Evolutionary conservation across 2,797 vertebrate genomes (phyloP), one percentile per base, ranked within the genome.

Genomic region (Sparidentex hasta): DNA sequence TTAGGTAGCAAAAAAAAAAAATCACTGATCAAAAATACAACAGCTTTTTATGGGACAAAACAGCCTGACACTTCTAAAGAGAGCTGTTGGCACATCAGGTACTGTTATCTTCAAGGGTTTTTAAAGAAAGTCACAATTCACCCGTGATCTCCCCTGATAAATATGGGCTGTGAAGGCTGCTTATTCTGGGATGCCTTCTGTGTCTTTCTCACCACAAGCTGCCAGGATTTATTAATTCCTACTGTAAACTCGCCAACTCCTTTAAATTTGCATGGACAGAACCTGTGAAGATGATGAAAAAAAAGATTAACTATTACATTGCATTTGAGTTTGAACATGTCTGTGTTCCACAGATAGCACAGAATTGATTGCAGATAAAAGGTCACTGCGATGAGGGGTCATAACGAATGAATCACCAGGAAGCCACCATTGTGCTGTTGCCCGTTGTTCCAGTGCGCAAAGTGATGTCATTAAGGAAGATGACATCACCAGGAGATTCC

Each of bases 361-460:
- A 44, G 12, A 43, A 43, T 3, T 43, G 41, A 43, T 13, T 33
- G 8, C 7, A 8, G 38, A 52, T 33, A 65, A 66, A 29, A 50
- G 73, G 61, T 47, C 57, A 23, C 54, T 43, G 43, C 0, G 73
- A 51, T 55, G 29, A 79, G 43, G 65, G 33, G 7, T 59, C 66
- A 7, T 78, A 62, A 57, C 21, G 25, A 69, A 59, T 90, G 81
- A 92, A 78, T 92, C 87, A 92, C 23, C 74, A 87, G 81, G 77
- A 89, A 88, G 88, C 57, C 69, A 66, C 72, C 21, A 5, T 44
- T 71, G 54, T 63, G 74, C 47, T 55, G 52, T 74, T 23, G 50
- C 69, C 55, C 52, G 46, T 23, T 38, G 33, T 44, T 46, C n/a
- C 13, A 72, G 73, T 65, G 74, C 17, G 6, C 17, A 0, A 23